phyloP scores from a whole-genome alignment of 2,113 vertebrate species.

The Miniopterus natalensis region DNA sequence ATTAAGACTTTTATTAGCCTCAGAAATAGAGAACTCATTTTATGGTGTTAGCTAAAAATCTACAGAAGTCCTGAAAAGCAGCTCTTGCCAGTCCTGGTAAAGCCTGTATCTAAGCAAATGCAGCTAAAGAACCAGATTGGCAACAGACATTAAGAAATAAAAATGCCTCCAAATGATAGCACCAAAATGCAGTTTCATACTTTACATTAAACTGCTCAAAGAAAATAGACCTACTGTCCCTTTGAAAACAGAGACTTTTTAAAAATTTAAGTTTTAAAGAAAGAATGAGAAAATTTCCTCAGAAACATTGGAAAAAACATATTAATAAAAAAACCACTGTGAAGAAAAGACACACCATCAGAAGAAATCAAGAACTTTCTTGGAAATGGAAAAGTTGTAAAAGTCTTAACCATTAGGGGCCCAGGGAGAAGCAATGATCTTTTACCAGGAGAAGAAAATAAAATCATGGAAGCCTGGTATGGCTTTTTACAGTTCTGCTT shows the following conservation, averaged over 20 bases:
- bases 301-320: conserved; percentile 60
- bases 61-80: conserved; percentile 62
- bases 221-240: background rate
- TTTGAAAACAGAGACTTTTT: background rate
- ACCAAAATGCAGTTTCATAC: background rate
- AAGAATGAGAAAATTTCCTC: background rate
- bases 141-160: conserved; percentile 43
- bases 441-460: conserved; percentile 72
- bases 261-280: background rate
- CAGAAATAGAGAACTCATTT: conserved; percentile 68
- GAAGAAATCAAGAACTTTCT: conserved; percentile 73
- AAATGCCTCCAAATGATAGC: conserved; percentile 65
- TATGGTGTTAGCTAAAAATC: conserved; percentile 63
- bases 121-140: conserved; percentile 53
- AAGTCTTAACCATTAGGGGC: conserved; percentile 69
- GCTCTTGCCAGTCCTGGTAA: conserved; percentile 16
- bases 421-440: conserved; percentile 76
- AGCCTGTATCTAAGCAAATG: background rate
- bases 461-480: conserved; percentile 72
- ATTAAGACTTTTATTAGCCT: conserved; percentile 80
- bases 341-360: conserved; percentile 60
- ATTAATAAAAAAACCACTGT: conserved; percentile 34
- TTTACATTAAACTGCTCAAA: conserved; percentile 63
- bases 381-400: conserved; percentile 66
- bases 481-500: conserved; percentile 72